Conservation (phyloP, 2,797 vertebrate species). For the Ibycter americanus region DNA sequence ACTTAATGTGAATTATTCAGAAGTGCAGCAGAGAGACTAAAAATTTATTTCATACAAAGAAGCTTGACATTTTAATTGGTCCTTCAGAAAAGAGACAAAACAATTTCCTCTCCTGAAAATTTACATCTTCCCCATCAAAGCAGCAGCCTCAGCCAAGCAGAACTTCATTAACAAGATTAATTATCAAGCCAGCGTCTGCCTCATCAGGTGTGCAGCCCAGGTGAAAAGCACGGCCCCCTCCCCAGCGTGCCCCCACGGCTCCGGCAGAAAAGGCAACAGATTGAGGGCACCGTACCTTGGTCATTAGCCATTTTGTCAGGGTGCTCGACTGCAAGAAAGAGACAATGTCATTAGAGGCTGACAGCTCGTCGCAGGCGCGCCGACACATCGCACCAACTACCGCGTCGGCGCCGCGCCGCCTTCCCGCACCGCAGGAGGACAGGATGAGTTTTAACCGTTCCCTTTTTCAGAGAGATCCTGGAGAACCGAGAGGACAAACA, state of each 20-base stretch:
- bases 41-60: conserved; percentile 77
- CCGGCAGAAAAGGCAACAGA: background rate
- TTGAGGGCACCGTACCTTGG: conserved; percentile 80
- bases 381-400: background rate
- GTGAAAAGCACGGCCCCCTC: conserved; percentile 38
- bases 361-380: background rate
- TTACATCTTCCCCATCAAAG: conserved; percentile 75
- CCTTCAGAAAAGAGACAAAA: conserved; percentile 80
- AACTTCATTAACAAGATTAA: conserved; percentile 80
- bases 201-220: conserved; percentile 68
- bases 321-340: conserved; percentile 82
- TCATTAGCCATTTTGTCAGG: conserved; percentile 95
- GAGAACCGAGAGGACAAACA: background rate
- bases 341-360: conserved; percentile 59
- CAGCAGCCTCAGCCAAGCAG: conserved; percentile 63
- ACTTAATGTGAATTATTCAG: conserved; percentile 79
- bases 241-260: background rate
- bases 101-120: conserved; percentile 80
- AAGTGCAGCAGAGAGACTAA: conserved; percentile 69
- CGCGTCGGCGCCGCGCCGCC: background rate
- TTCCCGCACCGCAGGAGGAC: background rate
- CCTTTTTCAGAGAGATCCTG: background rate
- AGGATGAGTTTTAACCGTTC: background rate
- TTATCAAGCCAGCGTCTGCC: conserved; percentile 28
- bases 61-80: conserved; percentile 81